These are phyloP conservation scores for Sapajus apella DNA, from an alignment of 2,113 vertebrate genomes.

Conservation along the genomic window DNA sequence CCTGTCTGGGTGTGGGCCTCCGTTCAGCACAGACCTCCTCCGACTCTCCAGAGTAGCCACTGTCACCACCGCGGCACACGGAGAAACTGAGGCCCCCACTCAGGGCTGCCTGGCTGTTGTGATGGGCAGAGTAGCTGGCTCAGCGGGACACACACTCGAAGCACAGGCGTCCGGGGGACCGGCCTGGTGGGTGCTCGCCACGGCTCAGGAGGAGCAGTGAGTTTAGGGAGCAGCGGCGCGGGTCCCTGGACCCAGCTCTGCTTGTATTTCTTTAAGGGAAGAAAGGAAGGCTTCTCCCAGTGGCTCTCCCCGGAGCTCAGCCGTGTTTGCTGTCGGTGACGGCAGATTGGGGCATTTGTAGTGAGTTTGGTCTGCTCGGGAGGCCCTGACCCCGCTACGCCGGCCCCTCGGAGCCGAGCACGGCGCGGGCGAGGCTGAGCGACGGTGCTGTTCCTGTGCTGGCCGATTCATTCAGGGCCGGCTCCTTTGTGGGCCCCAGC, in stretches of 20 bases:
- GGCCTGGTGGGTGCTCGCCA: background rate
- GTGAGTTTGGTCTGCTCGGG: background rate
- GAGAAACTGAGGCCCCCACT: background rate
- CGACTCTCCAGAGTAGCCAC: background rate
- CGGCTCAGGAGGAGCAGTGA: background rate
- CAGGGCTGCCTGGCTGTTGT: rapidly evolving
- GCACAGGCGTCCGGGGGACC: background rate
- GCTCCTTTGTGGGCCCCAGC: constrained; percentile 86
- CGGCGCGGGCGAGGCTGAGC: background rate
- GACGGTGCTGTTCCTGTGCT: constrained; percentile 74
- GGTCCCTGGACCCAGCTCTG: background rate
- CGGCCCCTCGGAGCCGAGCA: background rate
- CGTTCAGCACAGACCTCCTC: background rate
- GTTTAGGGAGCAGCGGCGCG: background rate
- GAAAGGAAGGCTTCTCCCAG: background rate
- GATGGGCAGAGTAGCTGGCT: rapidly evolving
- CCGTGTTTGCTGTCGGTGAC: background rate
- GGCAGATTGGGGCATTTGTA: constrained; percentile 51
- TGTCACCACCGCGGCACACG: rapidly evolving
- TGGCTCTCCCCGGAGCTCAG: background rate
- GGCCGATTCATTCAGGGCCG: constrained; percentile 84
- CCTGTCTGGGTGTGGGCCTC: background rate
- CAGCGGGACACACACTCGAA: rapidly evolving
- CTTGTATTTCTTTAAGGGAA: background rate
- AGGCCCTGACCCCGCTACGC: background rate